Percentiles rank a stretch among this genome's conserved stretches.
These are phyloP conservation scores for Spermophilus dauricus DNA, from an alignment of 2,113 vertebrate genomes.

Conservation along the genomic window DNA sequence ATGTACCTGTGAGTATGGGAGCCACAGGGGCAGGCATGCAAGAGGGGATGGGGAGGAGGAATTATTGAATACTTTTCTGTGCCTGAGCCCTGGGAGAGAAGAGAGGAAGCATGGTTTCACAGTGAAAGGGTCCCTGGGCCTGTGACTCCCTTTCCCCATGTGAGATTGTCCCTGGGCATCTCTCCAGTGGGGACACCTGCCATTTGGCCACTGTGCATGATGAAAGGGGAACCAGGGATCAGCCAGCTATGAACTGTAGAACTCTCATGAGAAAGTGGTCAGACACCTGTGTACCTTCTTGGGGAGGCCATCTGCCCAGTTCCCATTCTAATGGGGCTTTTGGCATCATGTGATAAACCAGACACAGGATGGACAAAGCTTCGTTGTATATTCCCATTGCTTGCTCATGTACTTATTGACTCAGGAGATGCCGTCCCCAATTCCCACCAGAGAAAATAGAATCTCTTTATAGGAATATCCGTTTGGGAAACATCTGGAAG, in stretches of 20 bases:
- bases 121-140: neutral
- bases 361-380: neutral
- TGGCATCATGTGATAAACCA: neutral
- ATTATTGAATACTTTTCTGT: accelerated
- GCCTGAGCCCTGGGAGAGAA: neutral
- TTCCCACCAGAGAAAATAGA: too few species aligned
- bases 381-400: neutral
- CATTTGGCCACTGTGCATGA: neutral
- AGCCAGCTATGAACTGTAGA: neutral
- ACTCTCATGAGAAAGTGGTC: neutral
- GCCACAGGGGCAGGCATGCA: accelerated
- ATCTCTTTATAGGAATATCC: neutral
- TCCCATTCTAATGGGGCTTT: neutral
- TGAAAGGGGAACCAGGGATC: neutral
- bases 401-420: neutral
- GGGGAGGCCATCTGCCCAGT: neutral
- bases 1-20: slow-evolving; percentile 95
- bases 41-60: neutral
- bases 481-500: neutral
- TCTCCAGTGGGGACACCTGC: neutral
- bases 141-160: neutral
- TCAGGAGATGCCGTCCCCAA: neutral
- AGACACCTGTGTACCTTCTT: neutral
- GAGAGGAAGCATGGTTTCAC: neutral
- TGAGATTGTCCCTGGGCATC: neutral